Percentiles rank a stretch among this genome's conserved stretches.
Conservation (phyloP, 2,888 invertebrate genomes). For the Xanthorhoe spadicearia region DNA sequence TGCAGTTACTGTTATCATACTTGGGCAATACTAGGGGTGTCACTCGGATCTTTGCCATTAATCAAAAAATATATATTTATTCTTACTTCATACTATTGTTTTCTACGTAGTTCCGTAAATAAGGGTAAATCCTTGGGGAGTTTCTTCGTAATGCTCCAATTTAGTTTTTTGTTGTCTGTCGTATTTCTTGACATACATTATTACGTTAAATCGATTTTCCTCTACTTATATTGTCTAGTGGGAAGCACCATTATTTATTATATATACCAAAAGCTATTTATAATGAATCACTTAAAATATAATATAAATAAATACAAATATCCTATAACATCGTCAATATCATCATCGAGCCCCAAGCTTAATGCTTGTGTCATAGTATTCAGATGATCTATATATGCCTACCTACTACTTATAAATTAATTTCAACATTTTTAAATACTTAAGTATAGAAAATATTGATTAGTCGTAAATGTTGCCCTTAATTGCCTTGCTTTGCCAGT, state of each 20-base stretch:
- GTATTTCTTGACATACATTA: background rate
- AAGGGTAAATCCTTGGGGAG: constrained; percentile 2
- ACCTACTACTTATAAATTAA: too few relatives aligned
- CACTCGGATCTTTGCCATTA: background rate
- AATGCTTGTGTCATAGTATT: too few relatives aligned
- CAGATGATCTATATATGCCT: too few relatives aligned
- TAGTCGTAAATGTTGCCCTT: background rate
- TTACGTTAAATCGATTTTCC: background rate
- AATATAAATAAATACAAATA: too few relatives aligned
- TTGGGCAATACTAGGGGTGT: constrained; percentile 15
- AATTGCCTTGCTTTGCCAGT: background rate
- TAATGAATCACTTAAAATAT: too few relatives aligned
- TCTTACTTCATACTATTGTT: background rate
- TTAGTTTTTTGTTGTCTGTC: constrained; percentile 4
- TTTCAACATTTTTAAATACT: too few relatives aligned
- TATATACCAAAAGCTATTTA: too few relatives aligned
- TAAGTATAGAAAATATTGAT: background rate
- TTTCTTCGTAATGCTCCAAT: background rate
- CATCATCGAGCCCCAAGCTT: too few relatives aligned
- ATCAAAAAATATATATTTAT: background rate
- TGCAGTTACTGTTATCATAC: constrained; percentile 40
- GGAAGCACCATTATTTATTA: background rate
- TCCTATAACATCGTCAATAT: too few relatives aligned
- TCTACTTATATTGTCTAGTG: background rate
- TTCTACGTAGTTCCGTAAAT: background rate